These are phyloP conservation scores for Coranthus polyacanthus DNA, from an alignment of 2,797 vertebrate genomes.

Conservation along the genomic window DNA sequence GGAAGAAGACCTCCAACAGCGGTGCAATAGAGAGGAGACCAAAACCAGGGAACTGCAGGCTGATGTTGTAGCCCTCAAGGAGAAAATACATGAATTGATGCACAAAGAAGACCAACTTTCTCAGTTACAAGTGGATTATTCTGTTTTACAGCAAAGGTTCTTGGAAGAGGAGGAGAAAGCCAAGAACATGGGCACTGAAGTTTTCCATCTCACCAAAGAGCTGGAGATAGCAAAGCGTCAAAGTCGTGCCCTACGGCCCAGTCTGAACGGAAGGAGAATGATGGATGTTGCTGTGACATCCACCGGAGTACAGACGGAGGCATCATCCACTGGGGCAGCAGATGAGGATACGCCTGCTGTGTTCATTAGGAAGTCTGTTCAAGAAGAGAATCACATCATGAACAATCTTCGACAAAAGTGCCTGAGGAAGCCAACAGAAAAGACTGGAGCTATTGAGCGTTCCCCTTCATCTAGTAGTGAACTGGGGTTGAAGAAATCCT, in stretches of 20 bases:
- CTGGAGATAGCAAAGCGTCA: constrained; percentile 94
- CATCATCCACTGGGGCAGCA: constrained; percentile 74
- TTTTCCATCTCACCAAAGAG: constrained; percentile 93
- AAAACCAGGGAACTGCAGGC: constrained; percentile 92
- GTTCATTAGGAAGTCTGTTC: constrained; percentile 97
- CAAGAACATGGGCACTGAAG: constrained; percentile 93
- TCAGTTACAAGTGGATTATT: constrained; percentile 96
- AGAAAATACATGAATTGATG: constrained; percentile 98
- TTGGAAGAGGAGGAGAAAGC: constrained; percentile 95
- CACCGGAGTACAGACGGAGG: constrained; percentile 94
- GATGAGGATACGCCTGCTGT: constrained; percentile 96
- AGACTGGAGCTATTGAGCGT: constrained; percentile 89
- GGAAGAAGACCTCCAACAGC: constrained; percentile 90
- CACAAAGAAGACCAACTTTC: constrained; percentile 98
- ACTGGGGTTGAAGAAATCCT: constrained; percentile 92
- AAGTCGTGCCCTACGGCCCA: constrained; percentile 92
- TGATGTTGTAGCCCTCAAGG: constrained; percentile 96
- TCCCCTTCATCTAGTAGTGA: constrained; percentile 91
- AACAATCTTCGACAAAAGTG: constrained; percentile 94
- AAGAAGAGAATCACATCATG: constrained; percentile 99
- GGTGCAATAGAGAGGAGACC: constrained; percentile 90
- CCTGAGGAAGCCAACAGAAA: constrained; percentile 88
- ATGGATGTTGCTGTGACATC: constrained; percentile 92
- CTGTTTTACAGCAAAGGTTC: constrained; percentile 93
- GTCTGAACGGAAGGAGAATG: constrained; percentile 93